Base-by-base conservation (phyloP, 2,113 vertebrate genomes). In the Sinocyclocheilus grahami region DNA sequence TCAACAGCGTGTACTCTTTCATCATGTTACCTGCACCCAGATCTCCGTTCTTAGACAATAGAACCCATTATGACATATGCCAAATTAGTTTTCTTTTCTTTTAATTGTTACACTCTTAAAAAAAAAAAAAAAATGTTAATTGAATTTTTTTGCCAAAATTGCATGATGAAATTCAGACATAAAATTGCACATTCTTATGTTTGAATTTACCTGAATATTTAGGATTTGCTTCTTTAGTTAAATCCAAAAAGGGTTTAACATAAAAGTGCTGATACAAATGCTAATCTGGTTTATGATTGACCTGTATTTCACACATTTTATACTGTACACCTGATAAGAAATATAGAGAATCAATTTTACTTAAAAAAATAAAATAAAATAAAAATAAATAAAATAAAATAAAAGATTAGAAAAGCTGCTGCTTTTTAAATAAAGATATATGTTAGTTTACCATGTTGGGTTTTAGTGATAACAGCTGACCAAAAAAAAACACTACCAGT, bases 271-370 rank as follows among this genome's bases (percentile, higher is more conserved):
- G 78, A n/a, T 42, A 80, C 24, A 71, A 46, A 46, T 63, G 22
- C 8, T 80, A 63, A 63, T 80, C 62, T 80, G 78, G 20, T 22
- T 58, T 58, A 9, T 55, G 48, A 55, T 78, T 39, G 78, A 55
- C 78, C 53, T 76, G 10, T 22, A 76, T 76, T 24, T 58, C 16
- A 22, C 51, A 33, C 8, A 77, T 22, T 53, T 37, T 55, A 30
- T 30, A 60, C 58, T 22, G 58, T 3, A 33, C 22, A 55, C 27
- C 18, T 58, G 51, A 5, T 12, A 37, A 4, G 11, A 58, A 46
- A 46, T 46, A 46, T 10, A 46, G 42, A 10, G 9, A 78, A 58
- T 30, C 9, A 8, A 11, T 78, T 20, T 5, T 0, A 53, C 24
- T 18, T 51, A 9, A 27, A 48, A 76, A 30, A 30, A 30, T 2